phyloP scores from a whole-genome alignment of 2,797 vertebrate genomes.

The Anniella stebbinsi region DNA sequence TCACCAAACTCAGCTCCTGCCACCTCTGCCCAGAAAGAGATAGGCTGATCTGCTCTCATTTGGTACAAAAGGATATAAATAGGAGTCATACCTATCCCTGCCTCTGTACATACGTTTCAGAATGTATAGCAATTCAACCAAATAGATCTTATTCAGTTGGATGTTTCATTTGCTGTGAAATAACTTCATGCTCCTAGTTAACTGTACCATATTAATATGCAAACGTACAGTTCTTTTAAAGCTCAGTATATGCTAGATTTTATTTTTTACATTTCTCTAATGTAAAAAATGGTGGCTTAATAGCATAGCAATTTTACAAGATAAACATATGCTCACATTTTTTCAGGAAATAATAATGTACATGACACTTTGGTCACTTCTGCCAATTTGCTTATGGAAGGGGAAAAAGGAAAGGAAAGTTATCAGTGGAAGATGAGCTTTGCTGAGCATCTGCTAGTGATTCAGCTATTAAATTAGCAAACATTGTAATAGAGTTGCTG shows the following conservation, averaged over 20 bases:
- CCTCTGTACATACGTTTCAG: background rate
- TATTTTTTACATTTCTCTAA: slow-evolving; percentile 16
- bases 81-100: background rate
- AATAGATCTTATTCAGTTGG: background rate
- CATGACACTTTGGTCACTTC: slow-evolving; percentile 33
- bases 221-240: slow-evolving; percentile 39
- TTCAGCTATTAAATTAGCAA: slow-evolving; percentile 54
- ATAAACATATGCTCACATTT: slow-evolving; percentile 7
- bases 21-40: background rate
- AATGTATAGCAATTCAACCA: background rate
- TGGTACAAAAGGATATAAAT: background rate
- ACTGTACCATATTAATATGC: background rate
- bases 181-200: background rate
- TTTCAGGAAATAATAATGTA: slow-evolving; percentile 8
- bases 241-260: background rate
- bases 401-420: slow-evolving; percentile 12
- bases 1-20: background rate
- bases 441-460: slow-evolving; percentile 44
- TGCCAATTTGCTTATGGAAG: slow-evolving; percentile 11
- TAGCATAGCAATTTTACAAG: slow-evolving; percentile 19
- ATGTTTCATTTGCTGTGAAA: background rate
- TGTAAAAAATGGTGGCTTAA: background rate
- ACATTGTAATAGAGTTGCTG: slow-evolving; percentile 39
- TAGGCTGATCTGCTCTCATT: background rate
- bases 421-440: slow-evolving; percentile 28